phyloP scores from a whole-genome alignment of 2,113 vertebrate species.

The Prionailurus bengalensis region DNA sequence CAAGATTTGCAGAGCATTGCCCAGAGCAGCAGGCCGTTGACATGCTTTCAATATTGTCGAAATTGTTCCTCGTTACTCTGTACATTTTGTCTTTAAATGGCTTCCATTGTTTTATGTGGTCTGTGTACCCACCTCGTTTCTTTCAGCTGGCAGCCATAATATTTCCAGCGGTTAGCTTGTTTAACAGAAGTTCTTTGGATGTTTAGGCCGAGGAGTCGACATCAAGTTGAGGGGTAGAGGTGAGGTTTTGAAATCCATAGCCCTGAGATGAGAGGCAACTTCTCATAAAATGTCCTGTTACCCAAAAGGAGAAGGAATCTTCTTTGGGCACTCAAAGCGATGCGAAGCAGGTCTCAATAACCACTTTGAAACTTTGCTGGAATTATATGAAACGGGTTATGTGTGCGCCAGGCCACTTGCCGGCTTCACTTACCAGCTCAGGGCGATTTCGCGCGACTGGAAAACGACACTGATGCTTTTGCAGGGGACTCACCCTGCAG shows the following conservation, averaged over 20 bases:
- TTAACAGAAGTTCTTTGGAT: conserved; percentile 50
- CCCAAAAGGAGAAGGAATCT: neutral
- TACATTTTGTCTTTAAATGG: conserved; percentile 67
- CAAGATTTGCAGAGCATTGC: neutral
- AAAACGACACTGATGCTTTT: neutral
- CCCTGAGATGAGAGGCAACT: neutral
- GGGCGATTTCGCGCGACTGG: neutral
- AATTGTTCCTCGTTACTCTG: conserved; percentile 6
- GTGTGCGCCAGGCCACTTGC: neutral
- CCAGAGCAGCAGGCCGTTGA: neutral
- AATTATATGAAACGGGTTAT: neutral
- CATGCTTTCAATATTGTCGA: conserved; percentile 60
- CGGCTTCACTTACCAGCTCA: neutral
- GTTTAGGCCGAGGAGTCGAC: conserved; percentile 24
- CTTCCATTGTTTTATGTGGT: conserved; percentile 70
- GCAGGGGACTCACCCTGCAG: rapidly evolving
- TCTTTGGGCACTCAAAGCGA: neutral
- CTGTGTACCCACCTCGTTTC: conserved; percentile 75
- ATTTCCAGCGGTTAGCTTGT: conserved; percentile 49
- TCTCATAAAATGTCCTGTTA: conserved; percentile 16
- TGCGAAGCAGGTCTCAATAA: neutral
- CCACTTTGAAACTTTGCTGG: neutral
- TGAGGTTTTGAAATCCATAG: neutral
- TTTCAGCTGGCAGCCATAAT: conserved; percentile 45
- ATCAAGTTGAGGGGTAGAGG: neutral